Conservation (phyloP, 2,113 vertebrate genomes). For the Vidua chalybeata region DNA sequence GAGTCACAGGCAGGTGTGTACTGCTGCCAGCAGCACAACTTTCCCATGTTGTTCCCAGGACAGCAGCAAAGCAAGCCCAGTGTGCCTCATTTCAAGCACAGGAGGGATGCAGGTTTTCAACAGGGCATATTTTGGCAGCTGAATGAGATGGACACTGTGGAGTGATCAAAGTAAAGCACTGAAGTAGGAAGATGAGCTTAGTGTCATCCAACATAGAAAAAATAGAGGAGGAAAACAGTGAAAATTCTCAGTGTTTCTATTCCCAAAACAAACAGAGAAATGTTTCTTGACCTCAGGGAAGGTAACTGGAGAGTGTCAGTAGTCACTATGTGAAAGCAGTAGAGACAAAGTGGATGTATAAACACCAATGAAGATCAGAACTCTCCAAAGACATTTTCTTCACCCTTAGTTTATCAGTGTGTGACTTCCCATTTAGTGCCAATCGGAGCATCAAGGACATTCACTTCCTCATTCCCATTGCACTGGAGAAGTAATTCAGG, state of each 20-base stretch:
- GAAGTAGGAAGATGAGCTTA: neutral
- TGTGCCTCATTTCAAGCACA: neutral
- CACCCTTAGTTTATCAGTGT: neutral
- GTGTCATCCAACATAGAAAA: neutral
- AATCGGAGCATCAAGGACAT: neutral
- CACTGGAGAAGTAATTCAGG: neutral
- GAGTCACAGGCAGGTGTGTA: fast-evolving
- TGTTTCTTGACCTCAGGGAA: neutral
- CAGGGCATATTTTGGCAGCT: neutral
- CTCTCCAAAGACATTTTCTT: neutral
- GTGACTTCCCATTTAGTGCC: neutral
- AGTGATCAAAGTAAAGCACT: neutral
- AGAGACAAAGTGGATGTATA: neutral
- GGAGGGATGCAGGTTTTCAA: neutral
- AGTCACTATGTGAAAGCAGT: neutral
- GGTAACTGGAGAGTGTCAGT: neutral
- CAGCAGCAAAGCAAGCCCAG: neutral
- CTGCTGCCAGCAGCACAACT: neutral
- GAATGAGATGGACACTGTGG: neutral
- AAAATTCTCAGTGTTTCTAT: neutral
- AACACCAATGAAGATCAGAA: neutral
- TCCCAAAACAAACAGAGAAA: neutral
- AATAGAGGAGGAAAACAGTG: neutral
- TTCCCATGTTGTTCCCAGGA: neutral
- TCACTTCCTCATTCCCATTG: neutral